Conservation (phyloP, 2,888 invertebrate genomes). For the Xanthia togata region DNA sequence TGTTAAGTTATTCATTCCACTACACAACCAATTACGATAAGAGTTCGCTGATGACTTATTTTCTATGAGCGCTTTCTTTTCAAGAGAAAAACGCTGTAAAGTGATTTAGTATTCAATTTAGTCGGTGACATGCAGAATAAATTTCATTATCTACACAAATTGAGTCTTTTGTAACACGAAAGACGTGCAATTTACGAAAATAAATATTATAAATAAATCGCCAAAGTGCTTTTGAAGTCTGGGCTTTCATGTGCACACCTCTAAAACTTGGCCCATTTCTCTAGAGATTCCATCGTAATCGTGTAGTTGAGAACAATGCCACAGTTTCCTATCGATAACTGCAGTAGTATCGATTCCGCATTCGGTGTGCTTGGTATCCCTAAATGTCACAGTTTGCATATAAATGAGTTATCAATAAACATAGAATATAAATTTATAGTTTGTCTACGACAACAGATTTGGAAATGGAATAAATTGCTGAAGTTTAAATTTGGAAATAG, state of each 20-base stretch:
- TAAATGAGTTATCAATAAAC: conserved; percentile 61
- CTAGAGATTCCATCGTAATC: conserved; percentile 40
- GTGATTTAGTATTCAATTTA: conserved; percentile 60
- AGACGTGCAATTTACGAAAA: conserved; percentile 40
- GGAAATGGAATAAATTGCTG: conserved; percentile 22
- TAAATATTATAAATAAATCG: conserved; percentile 23
- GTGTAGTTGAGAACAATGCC: conserved; percentile 52
- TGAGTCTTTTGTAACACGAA: conserved; percentile 44
- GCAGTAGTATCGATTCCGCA: conserved; percentile 59
- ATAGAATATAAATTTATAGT: conserved; percentile 51
- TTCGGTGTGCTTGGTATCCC: conserved; percentile 57
- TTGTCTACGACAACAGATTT: conserved; percentile 40
- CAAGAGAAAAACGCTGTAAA: conserved; percentile 26
- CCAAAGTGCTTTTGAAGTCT: conserved; percentile 17
- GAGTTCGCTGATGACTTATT: conserved; percentile 61
- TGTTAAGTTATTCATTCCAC: conserved; percentile 75
- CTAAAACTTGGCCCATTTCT: conserved; percentile 43
- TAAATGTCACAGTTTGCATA: conserved; percentile 65
- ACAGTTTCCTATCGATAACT: conserved; percentile 60
- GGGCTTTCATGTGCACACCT: conserved; percentile 10
- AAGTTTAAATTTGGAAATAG: not conserved
- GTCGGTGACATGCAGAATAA: conserved; percentile 51
- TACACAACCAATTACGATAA: conserved; percentile 78
- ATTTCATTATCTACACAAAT: conserved; percentile 55
- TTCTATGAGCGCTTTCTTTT: conserved; percentile 44